Percentiles rank a stretch among this genome's conserved stretches.
These are phyloP conservation scores for Helicoverpa zea DNA, from an alignment of 1,140 invertebrate species.

Conservation along the genomic window DNA sequence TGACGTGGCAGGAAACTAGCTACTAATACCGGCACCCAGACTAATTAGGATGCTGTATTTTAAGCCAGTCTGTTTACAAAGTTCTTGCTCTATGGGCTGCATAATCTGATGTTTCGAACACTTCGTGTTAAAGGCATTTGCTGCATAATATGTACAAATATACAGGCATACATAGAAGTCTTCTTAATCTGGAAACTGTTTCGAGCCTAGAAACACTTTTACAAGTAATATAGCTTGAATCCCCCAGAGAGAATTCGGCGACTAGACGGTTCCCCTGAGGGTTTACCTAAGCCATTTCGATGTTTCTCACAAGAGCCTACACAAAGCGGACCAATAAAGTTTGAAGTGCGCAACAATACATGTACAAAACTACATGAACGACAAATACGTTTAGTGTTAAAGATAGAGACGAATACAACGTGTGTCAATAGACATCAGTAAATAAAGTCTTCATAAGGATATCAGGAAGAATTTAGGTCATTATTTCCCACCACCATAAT, in stretches of 20 bases:
- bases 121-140: not conserved
- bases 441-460: no score
- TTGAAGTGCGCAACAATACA: slow-evolving; percentile 5
- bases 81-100: not conserved
- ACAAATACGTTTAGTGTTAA: no score
- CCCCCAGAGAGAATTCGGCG: slow-evolving; percentile 2
- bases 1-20: slow-evolving; percentile 45
- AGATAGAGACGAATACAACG: no score
- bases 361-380: not conserved
- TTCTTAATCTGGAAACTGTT: not conserved
- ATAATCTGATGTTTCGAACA: not conserved
- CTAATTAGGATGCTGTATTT: slow-evolving; percentile 46
- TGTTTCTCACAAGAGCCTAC: slow-evolving; percentile 11
- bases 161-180: not conserved
- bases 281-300: slow-evolving; percentile 18
- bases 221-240: slow-evolving; percentile 3
- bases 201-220: not conserved
- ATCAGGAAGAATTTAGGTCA: no score
- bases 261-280: slow-evolving; percentile 22
- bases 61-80: slow-evolving; percentile 27
- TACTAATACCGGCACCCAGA: slow-evolving; percentile 20
- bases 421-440: no score
- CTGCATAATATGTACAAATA: no score
- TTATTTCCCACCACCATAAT: no score
- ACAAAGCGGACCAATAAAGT: not conserved